Base-by-base conservation (phyloP, 1,140 invertebrate genomes). In the Papilio aristodemus region DNA sequence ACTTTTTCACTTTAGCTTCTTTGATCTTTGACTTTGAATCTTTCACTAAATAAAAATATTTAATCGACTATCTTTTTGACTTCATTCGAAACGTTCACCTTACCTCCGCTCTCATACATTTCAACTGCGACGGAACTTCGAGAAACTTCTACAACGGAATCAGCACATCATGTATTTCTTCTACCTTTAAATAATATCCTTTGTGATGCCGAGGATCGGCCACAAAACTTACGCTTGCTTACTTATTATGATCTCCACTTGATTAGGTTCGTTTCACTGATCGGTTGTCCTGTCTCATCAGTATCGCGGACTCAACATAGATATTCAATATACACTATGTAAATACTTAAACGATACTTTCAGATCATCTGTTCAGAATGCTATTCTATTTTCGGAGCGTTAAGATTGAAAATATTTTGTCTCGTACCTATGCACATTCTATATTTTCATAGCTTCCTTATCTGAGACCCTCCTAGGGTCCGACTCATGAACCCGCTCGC, bases 401-500 rank as follows among this genome's bases (percentile, higher is more conserved):
- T 84, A 84, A 82, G 75, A 83, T 78, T 82, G 74, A 66, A 77
- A 73, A 82, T 87, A 86, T 85, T 90, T 87, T 86, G 77, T 81
- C 76, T 80, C 81, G 83, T 81, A 80, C 66, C 83, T 83, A 68
- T 78, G 83, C 83, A 83, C 85, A 80, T 78, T 71, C 73, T 74
- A 81, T 87, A 88, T 87, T 88, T 87, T 87, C 85, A 84, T 90
- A 88, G 85, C 81, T 87, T 87, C 60, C 81, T 82, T 85, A 77
- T 46, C 78, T 78, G 80, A 37, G 69, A 54, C 66, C 81, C 78
- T 71, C 77, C 81, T 85, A 73, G 74, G 74, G 83, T 83, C 82
- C 81, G 76, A 79, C 79, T 85, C 32, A n/a, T 71, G 9, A 71
- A 72, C 70, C 67, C 69, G 67, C 69, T 77, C 73, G 66, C 70